These are phyloP conservation scores for Brenthis daphne DNA, from an alignment of 2,888 invertebrate species.

Conservation along the genomic window DNA sequence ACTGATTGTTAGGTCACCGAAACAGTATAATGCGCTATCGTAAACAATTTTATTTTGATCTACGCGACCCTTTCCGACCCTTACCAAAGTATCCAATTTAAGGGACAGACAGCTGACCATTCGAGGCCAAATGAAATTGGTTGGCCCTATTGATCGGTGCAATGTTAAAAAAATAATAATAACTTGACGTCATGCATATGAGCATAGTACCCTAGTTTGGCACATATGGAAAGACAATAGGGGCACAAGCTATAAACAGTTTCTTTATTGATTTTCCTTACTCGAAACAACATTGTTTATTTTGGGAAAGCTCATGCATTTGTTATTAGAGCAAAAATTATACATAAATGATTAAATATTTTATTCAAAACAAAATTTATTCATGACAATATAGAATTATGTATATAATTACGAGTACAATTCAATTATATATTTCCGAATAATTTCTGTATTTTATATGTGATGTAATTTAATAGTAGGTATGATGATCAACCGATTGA, in stretches of 20 bases:
- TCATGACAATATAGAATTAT: background rate
- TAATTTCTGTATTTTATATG: background rate
- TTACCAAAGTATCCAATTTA: slow-evolving; percentile 37
- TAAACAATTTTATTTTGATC: slow-evolving; percentile 53
- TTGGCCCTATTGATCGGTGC: slow-evolving; percentile 53
- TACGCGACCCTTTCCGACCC: slow-evolving; percentile 49
- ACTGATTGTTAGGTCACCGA: slow-evolving; percentile 43
- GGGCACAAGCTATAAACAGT: slow-evolving; percentile 32
- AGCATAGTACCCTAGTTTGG: slow-evolving; percentile 35
- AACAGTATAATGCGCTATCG: slow-evolving; percentile 41
- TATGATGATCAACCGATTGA: background rate
- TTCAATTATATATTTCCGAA: background rate
- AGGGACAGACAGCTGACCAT: slow-evolving; percentile 51
- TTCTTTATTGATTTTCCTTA: slow-evolving; percentile 33
- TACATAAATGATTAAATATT: background rate
- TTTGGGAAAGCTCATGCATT: slow-evolving; percentile 16
- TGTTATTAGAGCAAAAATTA: slow-evolving; percentile 11
- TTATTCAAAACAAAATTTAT: background rate
- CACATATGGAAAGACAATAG: slow-evolving; percentile 35
- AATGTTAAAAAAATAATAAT: slow-evolving; percentile 41
- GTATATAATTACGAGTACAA: background rate
- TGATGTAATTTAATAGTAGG: background rate
- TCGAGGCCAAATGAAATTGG: slow-evolving; percentile 55
- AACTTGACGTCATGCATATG: slow-evolving; percentile 41
- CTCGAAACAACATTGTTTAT: slow-evolving; percentile 11